Conservation (phyloP, 2,113 vertebrate genomes). For the Pogona vitticeps region DNA sequence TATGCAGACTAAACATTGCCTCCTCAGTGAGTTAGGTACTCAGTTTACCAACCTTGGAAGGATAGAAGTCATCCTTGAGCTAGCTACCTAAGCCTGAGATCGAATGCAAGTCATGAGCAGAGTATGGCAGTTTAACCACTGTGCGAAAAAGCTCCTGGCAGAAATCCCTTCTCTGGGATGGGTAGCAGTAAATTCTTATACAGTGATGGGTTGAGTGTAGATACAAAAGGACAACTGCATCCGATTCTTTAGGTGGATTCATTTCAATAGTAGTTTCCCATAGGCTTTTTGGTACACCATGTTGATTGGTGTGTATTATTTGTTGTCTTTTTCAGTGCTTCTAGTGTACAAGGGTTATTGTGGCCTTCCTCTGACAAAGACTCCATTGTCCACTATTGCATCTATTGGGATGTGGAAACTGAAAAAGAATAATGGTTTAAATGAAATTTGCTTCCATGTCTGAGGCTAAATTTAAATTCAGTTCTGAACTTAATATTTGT, state of each 20-base stretch:
- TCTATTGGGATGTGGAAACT: conserved; percentile 45
- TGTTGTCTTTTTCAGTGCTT: not conserved
- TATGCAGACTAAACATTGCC: too few relatives aligned
- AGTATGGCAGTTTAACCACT: too few relatives aligned
- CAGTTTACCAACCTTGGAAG: too few relatives aligned
- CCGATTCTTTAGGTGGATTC: conserved; percentile 50
- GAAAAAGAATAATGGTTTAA: not conserved
- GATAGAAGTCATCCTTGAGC: too few relatives aligned
- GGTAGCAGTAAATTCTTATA: not conserved
- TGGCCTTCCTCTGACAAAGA: not conserved
- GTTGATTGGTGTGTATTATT: not conserved
- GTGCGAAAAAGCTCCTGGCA: too few relatives aligned
- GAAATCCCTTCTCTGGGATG: not conserved
- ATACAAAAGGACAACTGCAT: too few relatives aligned
- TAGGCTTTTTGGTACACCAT: not conserved
- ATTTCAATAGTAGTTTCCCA: conserved; percentile 62
- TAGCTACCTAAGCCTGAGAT: too few relatives aligned
- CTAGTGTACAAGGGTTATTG: not conserved
- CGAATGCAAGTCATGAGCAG: too few relatives aligned
- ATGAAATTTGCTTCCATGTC: not conserved
- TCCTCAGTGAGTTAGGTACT: too few relatives aligned
- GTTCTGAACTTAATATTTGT: not conserved
- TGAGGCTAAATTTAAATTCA: not conserved
- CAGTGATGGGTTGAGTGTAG: not conserved
- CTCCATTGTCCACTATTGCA: not conserved